Base-by-base conservation (phyloP, 2,797 vertebrate species). In the Vultur gryphus region DNA sequence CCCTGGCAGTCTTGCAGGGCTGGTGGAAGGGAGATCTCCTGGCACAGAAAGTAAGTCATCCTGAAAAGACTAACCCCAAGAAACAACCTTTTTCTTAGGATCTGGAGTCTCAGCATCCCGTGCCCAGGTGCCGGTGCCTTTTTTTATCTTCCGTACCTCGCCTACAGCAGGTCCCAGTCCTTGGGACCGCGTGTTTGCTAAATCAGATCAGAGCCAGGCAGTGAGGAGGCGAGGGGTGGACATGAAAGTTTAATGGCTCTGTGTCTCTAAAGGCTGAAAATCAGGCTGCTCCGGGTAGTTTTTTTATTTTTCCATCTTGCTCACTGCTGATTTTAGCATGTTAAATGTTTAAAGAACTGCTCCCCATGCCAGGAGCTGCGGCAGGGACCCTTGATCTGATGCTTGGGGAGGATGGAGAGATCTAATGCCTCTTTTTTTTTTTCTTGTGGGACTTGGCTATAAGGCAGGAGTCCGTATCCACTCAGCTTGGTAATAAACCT, bases 171-270 rank as follows among this genome's bases (percentile, higher is more conserved):
- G 35, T 37, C 69, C 24, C 0, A 1, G 29, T 64, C 49, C 77
- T 52, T 33, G 44, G 46, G 77, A 59, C 15, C 0, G 1, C 0
- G 6, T 59, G 73, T 73, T 89, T 87, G 66, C 59, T 61, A 62
- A 84, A 89, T 66, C 49, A 21, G 49, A 73, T 76, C 67, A 61
- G 93, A 92, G 83, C 59, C 1, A 9, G 61, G 23, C 77, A 78
- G 59, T 24, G 33, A 85, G 82, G 73, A 89, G 72, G 39, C 7
- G 5, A 86, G 43, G 79, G 81, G 75, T 58, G 59, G 75, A 48
- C 81, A 84, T 95, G 90, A 97, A 93, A 96, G 16, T 95, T 97
- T 95, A 93, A 96, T 93, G 83, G 61, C 39, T 84, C 80, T 51
- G 61, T 48, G 62, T 93, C 88, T 93, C 88, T 71, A 67, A 81